Base-by-base conservation (phyloP, 2,888 invertebrate genomes). In the Muscina levida region DNA sequence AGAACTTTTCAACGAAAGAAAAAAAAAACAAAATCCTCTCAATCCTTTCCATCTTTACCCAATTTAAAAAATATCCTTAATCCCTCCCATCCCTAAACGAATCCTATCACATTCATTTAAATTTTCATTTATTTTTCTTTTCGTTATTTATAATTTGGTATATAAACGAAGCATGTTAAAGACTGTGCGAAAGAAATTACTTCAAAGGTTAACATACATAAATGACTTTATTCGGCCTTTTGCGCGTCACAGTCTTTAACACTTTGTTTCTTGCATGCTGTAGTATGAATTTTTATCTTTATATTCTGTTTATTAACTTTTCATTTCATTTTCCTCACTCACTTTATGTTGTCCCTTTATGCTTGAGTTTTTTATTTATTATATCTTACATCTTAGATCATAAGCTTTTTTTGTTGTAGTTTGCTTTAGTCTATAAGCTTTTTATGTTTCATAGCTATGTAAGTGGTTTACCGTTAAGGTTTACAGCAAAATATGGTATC, bases 341-440 rank as follows among this genome's bases (percentile, higher is more conserved):
- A 59, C 72, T 82, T 83, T 87, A 3, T 78, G 84, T 88, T 88
- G 88, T 88, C 88, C 89, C 82, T 87, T 88, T 81, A 75, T 81
- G 81, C 81, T 85, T 62, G 75, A 65, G 70, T 87, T 88, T n/a
- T n/a, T n/a, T 31, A 31, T 31, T 31, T 31, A 5, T 31, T 31
- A 31, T 3, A 31, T 74, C 19, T 51, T 78, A 77, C 86, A 75
- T 74, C 24, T 73, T 81, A 79, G 62, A 77, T 74, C 59, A 31
- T 84, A 84, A 86, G 85, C 87, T 85, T 85, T 77, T 84, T 85
- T 85, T 67, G 78, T 87, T 88, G 87, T 87, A 87, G 87, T 84
- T 85, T 83, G 71, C 67, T 74, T 77, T 79, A 26, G 66, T 51
- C 2, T 62, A 42, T 84, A 84, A 86, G 85, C 87, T 85, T 85